These are phyloP conservation scores for Coleophora deauratella DNA, from an alignment of 2,888 invertebrate genomes.

Conservation along the genomic window DNA sequence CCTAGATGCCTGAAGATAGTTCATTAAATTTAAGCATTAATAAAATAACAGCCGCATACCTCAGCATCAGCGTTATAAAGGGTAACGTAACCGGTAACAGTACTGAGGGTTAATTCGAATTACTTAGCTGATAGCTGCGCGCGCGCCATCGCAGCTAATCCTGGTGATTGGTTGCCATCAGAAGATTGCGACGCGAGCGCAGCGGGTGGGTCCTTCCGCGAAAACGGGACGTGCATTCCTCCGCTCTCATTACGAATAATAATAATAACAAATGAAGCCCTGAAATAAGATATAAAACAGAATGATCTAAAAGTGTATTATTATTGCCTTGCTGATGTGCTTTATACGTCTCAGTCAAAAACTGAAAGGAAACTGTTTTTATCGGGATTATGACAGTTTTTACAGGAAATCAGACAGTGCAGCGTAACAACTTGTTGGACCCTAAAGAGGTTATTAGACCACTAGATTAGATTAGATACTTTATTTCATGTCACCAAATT, in stretches of 20 bases:
- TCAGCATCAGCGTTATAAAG: constrained; percentile 31
- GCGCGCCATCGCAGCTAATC: constrained; percentile 30
- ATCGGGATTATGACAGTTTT: no score
- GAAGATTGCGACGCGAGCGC: constrained; percentile 30
- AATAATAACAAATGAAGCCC: not conserved
- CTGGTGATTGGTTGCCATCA: constrained; percentile 36
- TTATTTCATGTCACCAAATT: no score
- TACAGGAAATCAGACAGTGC: no score
- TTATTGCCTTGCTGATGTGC: no score
- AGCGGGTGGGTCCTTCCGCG: constrained; percentile 25
- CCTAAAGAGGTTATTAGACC: no score
- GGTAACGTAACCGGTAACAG: constrained; percentile 34
- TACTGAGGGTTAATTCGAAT: constrained; percentile 44
- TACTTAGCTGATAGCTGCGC: constrained; percentile 28
- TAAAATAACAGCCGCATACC: constrained; percentile 24
- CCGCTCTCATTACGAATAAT: not conserved
- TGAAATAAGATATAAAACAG: not conserved
- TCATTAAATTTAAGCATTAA: constrained; percentile 29
- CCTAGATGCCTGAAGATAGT: constrained; percentile 1
- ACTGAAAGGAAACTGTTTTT: no score
- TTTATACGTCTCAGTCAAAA: no score
- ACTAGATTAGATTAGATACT: no score
- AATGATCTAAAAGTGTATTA: no score
- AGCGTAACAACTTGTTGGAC: no score
- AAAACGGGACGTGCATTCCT: constrained; percentile 49